Evolutionary conservation across 2,113 vertebrate genomes (phyloP).

Genomic region (Mesocricetus auratus): DNA sequence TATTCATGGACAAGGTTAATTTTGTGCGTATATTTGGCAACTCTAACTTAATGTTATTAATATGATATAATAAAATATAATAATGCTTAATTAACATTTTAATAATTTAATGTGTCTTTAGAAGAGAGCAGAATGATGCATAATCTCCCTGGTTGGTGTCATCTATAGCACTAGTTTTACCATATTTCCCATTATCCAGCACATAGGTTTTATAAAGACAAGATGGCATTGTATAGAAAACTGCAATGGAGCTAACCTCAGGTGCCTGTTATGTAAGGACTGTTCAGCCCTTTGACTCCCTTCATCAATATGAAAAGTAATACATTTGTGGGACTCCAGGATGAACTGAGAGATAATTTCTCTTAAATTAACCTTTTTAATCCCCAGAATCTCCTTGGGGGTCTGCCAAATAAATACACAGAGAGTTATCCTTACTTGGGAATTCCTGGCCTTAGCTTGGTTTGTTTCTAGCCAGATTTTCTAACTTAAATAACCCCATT

Average conservation of each 20-base stretch:
- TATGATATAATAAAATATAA: not conserved
- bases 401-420: not conserved
- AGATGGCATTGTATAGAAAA: not conserved
- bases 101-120: slow-evolving; percentile 18
- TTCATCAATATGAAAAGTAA: slow-evolving; percentile 13
- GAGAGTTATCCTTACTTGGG: not conserved
- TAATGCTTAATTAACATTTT: not conserved
- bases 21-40: not conserved
- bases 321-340: not conserved
- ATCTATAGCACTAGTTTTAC: not conserved
- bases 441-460: not conserved
- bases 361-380: not conserved
- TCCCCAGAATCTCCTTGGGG: not conserved
- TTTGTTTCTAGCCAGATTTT: not conserved
- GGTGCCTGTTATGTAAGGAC: not conserved
- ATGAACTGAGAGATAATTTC: not conserved
- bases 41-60: not conserved
- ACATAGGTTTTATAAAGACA: not conserved
- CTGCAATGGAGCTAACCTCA: not conserved
- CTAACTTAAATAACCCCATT: not conserved
- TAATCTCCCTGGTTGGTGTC: not conserved
- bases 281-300: not conserved
- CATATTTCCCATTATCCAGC: not conserved
- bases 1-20: not conserved
- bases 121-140: not conserved